Evolutionary conservation across 2,797 vertebrate genomes (phyloP).

Genomic region (Coracias cyanogaster): DNA sequence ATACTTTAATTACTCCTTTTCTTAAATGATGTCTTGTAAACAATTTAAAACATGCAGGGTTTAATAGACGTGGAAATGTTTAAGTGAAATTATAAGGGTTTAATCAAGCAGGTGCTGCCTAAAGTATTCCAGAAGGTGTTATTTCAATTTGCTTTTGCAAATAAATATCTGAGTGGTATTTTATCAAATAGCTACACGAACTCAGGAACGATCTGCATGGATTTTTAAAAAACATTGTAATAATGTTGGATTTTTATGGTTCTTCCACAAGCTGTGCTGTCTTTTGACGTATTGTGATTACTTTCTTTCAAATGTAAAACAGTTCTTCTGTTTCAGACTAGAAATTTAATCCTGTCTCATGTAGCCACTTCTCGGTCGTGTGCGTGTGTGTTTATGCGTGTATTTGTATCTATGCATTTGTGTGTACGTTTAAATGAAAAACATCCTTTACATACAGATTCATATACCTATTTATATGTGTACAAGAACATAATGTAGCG

Average conservation of each 20-base stretch:
- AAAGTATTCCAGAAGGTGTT: not conserved
- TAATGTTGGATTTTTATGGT: not conserved
- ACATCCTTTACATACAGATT: not conserved
- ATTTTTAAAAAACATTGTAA: not conserved
- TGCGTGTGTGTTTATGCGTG: not conserved
- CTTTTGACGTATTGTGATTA: not conserved
- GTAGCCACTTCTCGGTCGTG: accelerated
- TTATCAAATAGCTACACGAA: not conserved
- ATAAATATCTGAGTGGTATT: not conserved
- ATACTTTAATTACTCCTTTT: not conserved
- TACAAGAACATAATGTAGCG: not conserved
- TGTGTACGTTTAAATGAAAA: not conserved
- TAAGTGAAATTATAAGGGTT: not conserved
- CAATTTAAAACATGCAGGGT: not conserved
- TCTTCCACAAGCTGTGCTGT: not conserved
- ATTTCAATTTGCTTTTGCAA: not conserved
- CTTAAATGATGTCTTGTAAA: not conserved
- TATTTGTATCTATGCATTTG: not conserved
- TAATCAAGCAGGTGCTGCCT: not conserved
- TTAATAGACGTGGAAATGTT: not conserved
- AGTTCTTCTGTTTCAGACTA: not conserved
- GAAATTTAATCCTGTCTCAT: not conserved
- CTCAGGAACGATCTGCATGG: not conserved
- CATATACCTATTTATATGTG: not conserved
- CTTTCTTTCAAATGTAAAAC: not conserved